A percentile compares a stretch with the other conserved stretches of the same genome.
These are phyloP conservation scores for Nycticebus coucang DNA, from an alignment of 2,113 vertebrate species.

Conservation along the genomic window DNA sequence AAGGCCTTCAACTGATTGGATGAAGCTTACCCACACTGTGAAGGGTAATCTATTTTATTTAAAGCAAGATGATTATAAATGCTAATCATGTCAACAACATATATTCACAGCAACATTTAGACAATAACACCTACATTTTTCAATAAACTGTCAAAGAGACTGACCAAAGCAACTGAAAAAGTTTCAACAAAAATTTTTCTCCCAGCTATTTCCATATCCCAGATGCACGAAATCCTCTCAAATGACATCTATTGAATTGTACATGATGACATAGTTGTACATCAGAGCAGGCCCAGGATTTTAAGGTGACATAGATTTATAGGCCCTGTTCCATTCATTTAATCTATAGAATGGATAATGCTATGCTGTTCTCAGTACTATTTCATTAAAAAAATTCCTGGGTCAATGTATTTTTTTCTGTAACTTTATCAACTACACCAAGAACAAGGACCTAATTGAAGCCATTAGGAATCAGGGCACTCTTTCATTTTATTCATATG, in stretches of 20 bases:
- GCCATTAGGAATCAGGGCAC: background rate
- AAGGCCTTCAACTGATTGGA: background rate
- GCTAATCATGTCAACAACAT: background rate
- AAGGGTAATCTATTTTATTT: background rate
- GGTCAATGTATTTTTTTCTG: background rate
- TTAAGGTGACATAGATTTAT: background rate
- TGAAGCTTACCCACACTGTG: background rate
- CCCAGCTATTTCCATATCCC: background rate
- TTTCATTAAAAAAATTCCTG: background rate
- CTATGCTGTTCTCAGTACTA: background rate
- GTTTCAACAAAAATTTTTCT: background rate
- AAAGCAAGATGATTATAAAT: background rate
- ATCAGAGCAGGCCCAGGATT: background rate
- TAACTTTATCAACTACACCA: background rate
- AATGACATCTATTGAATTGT: background rate
- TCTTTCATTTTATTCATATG: constrained; percentile 2
- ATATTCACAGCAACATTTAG: background rate
- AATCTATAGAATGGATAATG: background rate
- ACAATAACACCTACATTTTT: background rate
- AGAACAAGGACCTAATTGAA: background rate
- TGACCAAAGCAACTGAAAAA: background rate
- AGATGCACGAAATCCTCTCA: background rate
- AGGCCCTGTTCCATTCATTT: background rate
- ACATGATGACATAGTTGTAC: background rate
- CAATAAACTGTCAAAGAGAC: background rate